phyloP scores from a whole-genome alignment of 2,888 invertebrate species.

The Melipona bicolor region DNA sequence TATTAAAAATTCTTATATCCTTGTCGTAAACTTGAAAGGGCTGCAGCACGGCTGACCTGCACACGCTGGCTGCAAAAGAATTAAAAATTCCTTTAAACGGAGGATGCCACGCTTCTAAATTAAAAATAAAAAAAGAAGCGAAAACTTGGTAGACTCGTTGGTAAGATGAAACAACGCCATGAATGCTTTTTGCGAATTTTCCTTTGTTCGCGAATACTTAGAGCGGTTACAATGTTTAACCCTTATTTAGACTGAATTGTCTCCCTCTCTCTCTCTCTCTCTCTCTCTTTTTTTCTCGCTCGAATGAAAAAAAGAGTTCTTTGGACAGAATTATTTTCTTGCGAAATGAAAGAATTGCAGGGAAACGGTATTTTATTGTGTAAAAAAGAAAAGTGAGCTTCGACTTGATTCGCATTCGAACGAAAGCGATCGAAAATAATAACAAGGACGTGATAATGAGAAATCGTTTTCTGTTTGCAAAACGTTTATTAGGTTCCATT shows the following conservation, averaged over 20 bases:
- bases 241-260: not conserved
- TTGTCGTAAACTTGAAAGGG: not conserved
- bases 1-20: not conserved
- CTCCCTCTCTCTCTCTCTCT: not conserved
- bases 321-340: not conserved
- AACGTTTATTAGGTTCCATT: not conserved
- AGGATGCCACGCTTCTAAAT: not conserved
- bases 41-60: not conserved
- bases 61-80: not conserved
- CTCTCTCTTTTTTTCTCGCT: not conserved
- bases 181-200: not conserved
- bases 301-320: not conserved
- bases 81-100: not conserved
- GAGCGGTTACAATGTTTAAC: not conserved
- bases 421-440: not conserved
- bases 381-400: not conserved
- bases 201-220: not conserved
- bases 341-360: not conserved
- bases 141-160: not conserved
- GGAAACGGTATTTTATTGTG: not conserved
- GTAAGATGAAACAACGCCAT: not conserved
- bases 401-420: no score
- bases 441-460: not conserved
- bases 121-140: not conserved
- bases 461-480: not conserved